These are phyloP conservation scores for Pelecanus crispus DNA, from an alignment of 2,113 vertebrate species.

Conservation along the genomic window DNA sequence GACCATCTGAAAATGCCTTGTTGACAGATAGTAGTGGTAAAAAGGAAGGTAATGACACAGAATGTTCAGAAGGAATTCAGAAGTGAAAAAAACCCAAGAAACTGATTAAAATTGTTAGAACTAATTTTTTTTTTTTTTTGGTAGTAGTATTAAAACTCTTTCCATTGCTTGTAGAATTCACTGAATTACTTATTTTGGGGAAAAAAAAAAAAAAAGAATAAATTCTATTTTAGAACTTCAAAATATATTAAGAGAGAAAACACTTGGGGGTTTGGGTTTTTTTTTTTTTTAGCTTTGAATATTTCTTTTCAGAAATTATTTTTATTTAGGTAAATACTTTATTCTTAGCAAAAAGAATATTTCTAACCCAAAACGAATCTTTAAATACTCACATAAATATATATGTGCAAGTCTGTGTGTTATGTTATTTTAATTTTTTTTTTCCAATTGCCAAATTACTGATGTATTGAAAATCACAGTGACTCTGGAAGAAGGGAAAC, in stretches of 20 bases:
- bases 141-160: not conserved
- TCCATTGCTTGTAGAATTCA: not conserved
- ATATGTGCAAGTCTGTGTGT: rapidly evolving
- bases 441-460: not conserved
- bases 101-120: not conserved
- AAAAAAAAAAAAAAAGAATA: no score
- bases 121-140: not conserved
- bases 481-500: not conserved
- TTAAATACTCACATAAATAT: not conserved
- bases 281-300: not conserved
- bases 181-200: not conserved
- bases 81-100: not conserved
- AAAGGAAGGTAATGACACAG: not conserved
- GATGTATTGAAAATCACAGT: not conserved
- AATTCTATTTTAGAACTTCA: not conserved
- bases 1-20: not conserved
- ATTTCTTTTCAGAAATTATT: not conserved
- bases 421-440: not conserved
- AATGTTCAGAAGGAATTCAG: not conserved
- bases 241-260: not conserved
- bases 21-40: not conserved
- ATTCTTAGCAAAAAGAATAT: not conserved
- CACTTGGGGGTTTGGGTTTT: rapidly evolving
- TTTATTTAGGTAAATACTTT: not conserved
- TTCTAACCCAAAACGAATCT: not conserved